phyloP scores from a whole-genome alignment of 1,140 invertebrate species.

The Pseudomyrmex pallidus region DNA sequence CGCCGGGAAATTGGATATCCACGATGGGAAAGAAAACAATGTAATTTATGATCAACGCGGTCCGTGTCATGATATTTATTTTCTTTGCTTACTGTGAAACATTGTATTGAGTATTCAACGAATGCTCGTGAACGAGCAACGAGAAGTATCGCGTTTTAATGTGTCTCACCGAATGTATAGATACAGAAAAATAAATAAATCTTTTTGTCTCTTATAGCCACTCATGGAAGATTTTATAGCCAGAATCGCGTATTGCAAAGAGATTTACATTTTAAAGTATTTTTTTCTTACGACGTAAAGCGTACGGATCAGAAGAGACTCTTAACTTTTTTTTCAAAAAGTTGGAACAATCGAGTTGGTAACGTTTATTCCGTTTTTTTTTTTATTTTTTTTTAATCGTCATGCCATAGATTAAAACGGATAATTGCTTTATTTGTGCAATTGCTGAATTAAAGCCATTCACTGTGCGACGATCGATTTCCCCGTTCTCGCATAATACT shows the following conservation, averaged over 20 bases:
- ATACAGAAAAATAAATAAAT: not conserved
- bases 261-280: conserved; percentile 27
- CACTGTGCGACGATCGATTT: conserved; percentile 55
- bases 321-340: conserved; percentile 5
- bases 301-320: not conserved
- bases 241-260: conserved; percentile 33
- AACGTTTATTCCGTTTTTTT: conserved; percentile 1
- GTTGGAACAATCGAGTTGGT: not conserved
- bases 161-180: not conserved
- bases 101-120: conserved; percentile 50
- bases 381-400: not conserved
- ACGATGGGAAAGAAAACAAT: conserved; percentile 58
- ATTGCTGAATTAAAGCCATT: conserved; percentile 54
- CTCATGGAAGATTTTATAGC: conserved; percentile 34
- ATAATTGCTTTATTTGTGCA: conserved; percentile 47
- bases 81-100: conserved; percentile 21
- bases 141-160: conserved; percentile 39
- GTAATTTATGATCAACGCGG: conserved; percentile 51
- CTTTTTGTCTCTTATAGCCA: conserved; percentile 10
- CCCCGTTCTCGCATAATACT: conserved; percentile 48
- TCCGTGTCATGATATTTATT: conserved; percentile 43
- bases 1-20: conserved; percentile 65
- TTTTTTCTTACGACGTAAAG: conserved; percentile 1
- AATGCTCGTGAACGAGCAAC: not conserved
- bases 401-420: conserved; percentile 51